Conservation (phyloP, 92 coral and sea anemone genomes). For the Heliopora coerulea region DNA sequence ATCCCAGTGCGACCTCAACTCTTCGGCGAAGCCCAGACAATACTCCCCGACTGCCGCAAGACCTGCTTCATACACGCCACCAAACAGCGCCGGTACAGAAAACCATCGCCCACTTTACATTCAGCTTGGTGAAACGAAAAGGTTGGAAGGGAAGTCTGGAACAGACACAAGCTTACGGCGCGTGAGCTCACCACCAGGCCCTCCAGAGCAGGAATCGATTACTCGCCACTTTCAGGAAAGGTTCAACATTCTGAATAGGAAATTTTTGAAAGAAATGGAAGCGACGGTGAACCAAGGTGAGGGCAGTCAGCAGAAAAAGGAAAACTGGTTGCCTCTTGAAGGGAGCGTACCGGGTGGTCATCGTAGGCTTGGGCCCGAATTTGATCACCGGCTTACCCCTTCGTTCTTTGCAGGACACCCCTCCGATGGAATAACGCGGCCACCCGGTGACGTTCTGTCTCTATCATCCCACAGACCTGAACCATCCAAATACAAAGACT, state of each 20-base stretch:
- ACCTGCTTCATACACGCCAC: not conserved
- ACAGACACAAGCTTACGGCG: slow-evolving; percentile 44
- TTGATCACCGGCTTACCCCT: not conserved
- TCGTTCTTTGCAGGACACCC: not conserved
- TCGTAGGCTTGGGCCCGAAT: slow-evolving; percentile 8
- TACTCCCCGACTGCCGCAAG: not conserved
- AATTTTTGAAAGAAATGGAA: slow-evolving; percentile 19
- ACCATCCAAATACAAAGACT: not conserved
- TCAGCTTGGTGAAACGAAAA: slow-evolving; percentile 69
- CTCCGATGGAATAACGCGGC: not conserved
- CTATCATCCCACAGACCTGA: not conserved
- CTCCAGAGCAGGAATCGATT: slow-evolving; percentile 25
- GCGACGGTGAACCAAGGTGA: slow-evolving; percentile 4
- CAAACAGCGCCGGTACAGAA: not conserved
- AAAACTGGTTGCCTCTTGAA: not conserved
- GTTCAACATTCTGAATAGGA: slow-evolving; percentile 22
- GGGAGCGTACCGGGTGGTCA: not conserved
- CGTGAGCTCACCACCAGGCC: slow-evolving; percentile 54
- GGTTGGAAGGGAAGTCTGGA: slow-evolving; percentile 56
- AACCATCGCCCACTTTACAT: slow-evolving; percentile 3
- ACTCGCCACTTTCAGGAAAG: slow-evolving; percentile 29
- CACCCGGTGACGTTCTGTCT: not conserved
- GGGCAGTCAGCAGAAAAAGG: not conserved
- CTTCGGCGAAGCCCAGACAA: not conserved
- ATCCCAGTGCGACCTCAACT: not conserved